Evolutionary conservation across 1,140 invertebrate genomes (phyloP).

Genomic region (Galendromus occidentalis): DNA sequence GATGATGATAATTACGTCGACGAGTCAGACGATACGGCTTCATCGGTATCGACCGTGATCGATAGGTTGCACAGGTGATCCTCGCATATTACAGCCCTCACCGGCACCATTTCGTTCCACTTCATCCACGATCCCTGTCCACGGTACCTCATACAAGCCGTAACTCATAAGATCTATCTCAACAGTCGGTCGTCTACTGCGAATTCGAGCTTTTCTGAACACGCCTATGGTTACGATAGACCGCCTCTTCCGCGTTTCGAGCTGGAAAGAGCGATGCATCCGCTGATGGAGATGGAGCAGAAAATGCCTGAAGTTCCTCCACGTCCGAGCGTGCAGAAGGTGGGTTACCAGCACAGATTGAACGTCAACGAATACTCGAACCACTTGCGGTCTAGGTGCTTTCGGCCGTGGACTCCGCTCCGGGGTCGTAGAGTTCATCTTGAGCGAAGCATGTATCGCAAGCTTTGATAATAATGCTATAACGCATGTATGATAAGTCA

Average conservation of each 20-base stretch:
- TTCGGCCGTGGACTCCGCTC: no score
- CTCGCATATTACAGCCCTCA: no score
- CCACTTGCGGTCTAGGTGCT: no score
- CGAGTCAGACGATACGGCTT: constrained; percentile 8
- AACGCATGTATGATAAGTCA: no score
- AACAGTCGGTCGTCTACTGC: constrained; percentile 6
- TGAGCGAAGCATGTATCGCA: no score
- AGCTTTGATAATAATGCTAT: no score
- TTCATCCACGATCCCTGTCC: no score
- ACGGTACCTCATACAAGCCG: neutral
- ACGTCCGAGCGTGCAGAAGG: neutral
- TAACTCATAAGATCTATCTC: neutral
- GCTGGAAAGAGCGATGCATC: neutral
- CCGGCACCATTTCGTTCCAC: no score
- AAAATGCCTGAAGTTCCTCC: constrained; percentile 1
- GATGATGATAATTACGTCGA: constrained; percentile 2
- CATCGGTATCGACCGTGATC: constrained; percentile 8
- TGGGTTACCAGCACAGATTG: no score
- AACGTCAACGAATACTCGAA: no score
- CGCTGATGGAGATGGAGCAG: neutral
- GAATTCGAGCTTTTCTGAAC: constrained; percentile 7
- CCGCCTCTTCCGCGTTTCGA: neutral
- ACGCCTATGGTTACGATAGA: neutral
- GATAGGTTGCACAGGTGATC: neutral
- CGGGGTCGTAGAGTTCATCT: no score